Evolutionary conservation across 2,113 vertebrate species (phyloP).

Genomic region (Pachyramphus minor): DNA sequence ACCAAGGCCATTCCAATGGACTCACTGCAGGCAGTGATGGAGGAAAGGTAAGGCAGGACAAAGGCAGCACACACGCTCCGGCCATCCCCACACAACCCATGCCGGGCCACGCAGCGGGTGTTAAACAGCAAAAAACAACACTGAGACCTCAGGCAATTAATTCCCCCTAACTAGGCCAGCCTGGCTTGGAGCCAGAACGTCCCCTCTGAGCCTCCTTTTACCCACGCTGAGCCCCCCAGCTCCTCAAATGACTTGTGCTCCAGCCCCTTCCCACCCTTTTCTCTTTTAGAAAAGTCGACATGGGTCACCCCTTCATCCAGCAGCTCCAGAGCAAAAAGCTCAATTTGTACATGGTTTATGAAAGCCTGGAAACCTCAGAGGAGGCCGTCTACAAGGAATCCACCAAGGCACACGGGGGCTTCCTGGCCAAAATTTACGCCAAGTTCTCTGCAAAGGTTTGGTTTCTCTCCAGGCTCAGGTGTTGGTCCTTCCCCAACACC

Average conservation of each 20-base stretch:
- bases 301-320: slow-evolving; percentile 44
- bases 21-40: not conserved
- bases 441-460: not conserved
- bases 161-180: not conserved
- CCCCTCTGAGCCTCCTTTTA: too few relatives aligned
- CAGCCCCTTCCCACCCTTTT: not conserved
- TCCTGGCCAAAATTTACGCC: too few relatives aligned
- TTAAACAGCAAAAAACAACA: not conserved
- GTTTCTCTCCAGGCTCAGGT: not conserved
- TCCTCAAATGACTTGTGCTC: not conserved
- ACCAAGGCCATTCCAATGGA: accelerated
- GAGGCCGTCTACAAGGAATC: slow-evolving; percentile 12
- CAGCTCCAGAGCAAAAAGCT: not conserved
- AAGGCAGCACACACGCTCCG: accelerated
- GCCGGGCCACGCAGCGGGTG: not conserved
- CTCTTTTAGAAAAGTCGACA: slow-evolving; percentile 38
- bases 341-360: slow-evolving; percentile 46
- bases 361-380: slow-evolving; percentile 44
- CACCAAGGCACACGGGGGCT: not conserved
- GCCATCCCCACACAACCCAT: not conserved
- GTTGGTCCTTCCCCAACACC: not conserved
- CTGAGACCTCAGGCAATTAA: not conserved
- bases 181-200: too few relatives aligned
- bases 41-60: slow-evolving; percentile 47
- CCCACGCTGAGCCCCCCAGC: too few relatives aligned